Evolutionary conservation across 1,140 invertebrate species (phyloP), one percentile per base, ranked within the genome.

Genomic region (Lepidurus apus): DNA sequence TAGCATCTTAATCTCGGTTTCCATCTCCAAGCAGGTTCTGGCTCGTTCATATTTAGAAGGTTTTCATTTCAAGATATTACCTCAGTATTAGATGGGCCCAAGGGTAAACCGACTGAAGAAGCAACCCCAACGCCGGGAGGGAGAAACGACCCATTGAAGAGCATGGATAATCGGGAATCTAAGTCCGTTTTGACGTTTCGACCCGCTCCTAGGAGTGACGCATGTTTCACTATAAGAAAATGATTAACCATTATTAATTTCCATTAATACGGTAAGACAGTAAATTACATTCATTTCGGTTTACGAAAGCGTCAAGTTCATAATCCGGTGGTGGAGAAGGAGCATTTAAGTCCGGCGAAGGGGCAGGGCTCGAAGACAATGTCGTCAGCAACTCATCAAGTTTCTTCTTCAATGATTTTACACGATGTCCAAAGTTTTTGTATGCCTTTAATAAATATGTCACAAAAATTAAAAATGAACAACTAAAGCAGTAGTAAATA

Each of bases 391-490:
- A 84, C 81, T 97, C 94, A 81, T 93, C 92, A 53, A 97, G 83
- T 84, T 94, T 95, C 73, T 92, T 90, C 83, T 95, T 93, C 26
- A 97, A 87, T 77, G 90, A 90, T 83, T 94, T 93, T 0, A 97
- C 93, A 81, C 94, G 88, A 53, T 89, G 90, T 2, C 93, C 93
- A 88, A 96, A 97, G 83, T 93, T 95, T 86, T 93, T 93, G 83
- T 97, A 98, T 8, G 95, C 95, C 94, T 96, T 82, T 45, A 84
- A 82, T 53, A 17, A 80, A 76, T 74, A 42, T 24, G 17, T 7
- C 13, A 45, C 4, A 53, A 74, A 9, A 21, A 44, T 76, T 77
- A 24, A 74, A 9, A 21, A 44, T 76, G 75, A 24, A 79, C 42
- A 77, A 73, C 34, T n/a, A 26, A 74, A 21, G 73, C 53, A 44